Evolutionary conservation across 1,140 invertebrate genomes (phyloP).

Genomic region (Saccostrea cuccullata): DNA sequence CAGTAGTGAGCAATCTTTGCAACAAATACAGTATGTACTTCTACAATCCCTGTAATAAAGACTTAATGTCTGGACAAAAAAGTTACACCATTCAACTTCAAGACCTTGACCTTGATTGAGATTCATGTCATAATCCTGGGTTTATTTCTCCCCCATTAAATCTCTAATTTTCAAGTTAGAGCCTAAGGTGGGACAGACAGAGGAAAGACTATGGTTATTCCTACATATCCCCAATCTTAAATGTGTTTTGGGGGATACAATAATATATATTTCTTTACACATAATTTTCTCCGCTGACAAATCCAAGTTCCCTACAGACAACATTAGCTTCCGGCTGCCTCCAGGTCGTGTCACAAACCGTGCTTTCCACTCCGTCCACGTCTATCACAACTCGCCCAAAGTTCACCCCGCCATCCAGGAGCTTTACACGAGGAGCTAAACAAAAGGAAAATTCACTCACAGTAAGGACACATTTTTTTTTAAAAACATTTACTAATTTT

Average conservation of each 20-base stretch:
- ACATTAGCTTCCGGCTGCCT: slow-evolving; percentile 58
- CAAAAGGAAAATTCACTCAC: not conserved
- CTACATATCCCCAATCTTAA: not conserved
- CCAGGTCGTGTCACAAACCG: slow-evolving; percentile 66
- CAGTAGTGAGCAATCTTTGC: no score
- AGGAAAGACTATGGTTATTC: no score
- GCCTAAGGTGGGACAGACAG: no score
- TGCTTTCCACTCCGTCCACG: slow-evolving; percentile 57
- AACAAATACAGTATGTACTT: no score
- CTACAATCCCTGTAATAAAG: no score
- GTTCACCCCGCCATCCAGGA: slow-evolving; percentile 46
- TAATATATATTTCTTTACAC: not conserved
- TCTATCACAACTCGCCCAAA: slow-evolving; percentile 58
- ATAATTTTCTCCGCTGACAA: slow-evolving; percentile 51
- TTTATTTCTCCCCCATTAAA: no score
- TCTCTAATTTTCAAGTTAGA: no score
- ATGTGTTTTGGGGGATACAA: not conserved
- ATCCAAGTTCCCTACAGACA: slow-evolving; percentile 59
- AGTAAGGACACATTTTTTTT: not conserved
- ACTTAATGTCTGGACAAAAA: no score
- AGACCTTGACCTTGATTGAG: no score
- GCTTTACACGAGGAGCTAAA: slow-evolving; percentile 53
- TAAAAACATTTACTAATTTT: not conserved
- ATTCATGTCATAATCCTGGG: no score
- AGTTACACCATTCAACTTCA: no score